These are phyloP conservation scores for Saturnia pavonia DNA, from an alignment of 2,888 invertebrate species.

Conservation along the genomic window DNA sequence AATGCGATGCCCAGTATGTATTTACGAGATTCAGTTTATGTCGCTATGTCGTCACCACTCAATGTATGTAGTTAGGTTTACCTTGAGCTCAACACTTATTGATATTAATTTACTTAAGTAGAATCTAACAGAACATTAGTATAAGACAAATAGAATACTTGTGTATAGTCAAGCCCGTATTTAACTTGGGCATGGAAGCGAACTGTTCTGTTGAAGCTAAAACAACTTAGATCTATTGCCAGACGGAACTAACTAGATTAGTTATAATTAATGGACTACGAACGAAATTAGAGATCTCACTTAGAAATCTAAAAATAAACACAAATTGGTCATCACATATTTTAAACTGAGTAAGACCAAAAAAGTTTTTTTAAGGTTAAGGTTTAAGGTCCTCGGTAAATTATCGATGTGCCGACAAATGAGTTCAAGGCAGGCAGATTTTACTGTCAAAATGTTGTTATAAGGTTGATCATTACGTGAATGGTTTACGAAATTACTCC, in stretches of 20 bases:
- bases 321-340: not conserved
- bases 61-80: not conserved
- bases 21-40: too few relatives aligned
- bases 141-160: not conserved
- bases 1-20: too few relatives aligned
- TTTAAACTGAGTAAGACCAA: too few relatives aligned
- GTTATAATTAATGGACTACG: not conserved
- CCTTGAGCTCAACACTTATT: not conserved
- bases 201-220: not conserved
- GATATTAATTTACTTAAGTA: not conserved
- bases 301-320: not conserved
- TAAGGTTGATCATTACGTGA: too few relatives aligned
- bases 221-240: not conserved
- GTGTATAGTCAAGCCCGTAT: constrained; percentile 4
- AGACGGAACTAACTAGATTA: not conserved
- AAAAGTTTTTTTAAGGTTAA: too few relatives aligned
- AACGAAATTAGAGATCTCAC: not conserved
- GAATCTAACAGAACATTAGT: not conserved
- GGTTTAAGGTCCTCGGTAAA: too few relatives aligned
- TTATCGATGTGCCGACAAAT: too few relatives aligned
- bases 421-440: too few relatives aligned
- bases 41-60: too few relatives aligned
- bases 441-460: too few relatives aligned
- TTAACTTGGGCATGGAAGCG: not conserved
- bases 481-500: too few relatives aligned